Conservation (phyloP, 2,113 vertebrate species). For the Triplophysa rosa region DNA sequence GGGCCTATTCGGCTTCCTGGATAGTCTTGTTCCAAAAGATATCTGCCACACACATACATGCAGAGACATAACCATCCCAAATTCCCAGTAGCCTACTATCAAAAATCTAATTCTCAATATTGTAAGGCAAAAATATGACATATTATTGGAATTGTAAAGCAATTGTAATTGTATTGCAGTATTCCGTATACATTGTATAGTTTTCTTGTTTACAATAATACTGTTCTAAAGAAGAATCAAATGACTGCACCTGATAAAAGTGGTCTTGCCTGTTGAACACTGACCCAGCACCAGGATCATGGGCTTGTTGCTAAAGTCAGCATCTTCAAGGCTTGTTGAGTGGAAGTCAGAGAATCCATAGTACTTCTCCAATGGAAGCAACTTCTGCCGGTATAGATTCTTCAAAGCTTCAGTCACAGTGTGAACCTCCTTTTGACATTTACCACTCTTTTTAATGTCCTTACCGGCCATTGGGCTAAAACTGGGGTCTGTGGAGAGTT, state of each 20-base stretch:
- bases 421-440: slow-evolving; percentile 75
- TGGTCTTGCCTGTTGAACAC: slow-evolving; percentile 90
- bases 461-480: slow-evolving; percentile 73
- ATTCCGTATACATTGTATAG: too few relatives aligned
- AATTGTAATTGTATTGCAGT: too few relatives aligned
- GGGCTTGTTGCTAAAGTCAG: slow-evolving; percentile 88
- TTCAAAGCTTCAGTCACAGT: slow-evolving; percentile 83
- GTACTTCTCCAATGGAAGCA: slow-evolving; percentile 83
- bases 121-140: too few relatives aligned
- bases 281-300: slow-evolving; percentile 91
- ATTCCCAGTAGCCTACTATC: too few relatives aligned
- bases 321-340: slow-evolving; percentile 82
- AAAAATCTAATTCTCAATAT: too few relatives aligned
- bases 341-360: slow-evolving; percentile 86
- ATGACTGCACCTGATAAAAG: slow-evolving; percentile 78
- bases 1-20: slow-evolving; percentile 84
- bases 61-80: neutral
- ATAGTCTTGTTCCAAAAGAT: slow-evolving; percentile 88
- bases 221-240: neutral
- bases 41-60: slow-evolving; percentile 62
- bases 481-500: too few relatives aligned
- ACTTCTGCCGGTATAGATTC: slow-evolving; percentile 79
- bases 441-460: slow-evolving; percentile 66
- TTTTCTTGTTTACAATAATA: neutral
- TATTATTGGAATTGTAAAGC: too few relatives aligned